Conservation (phyloP, 2,113 vertebrate genomes). For the Petroica traversi region DNA sequence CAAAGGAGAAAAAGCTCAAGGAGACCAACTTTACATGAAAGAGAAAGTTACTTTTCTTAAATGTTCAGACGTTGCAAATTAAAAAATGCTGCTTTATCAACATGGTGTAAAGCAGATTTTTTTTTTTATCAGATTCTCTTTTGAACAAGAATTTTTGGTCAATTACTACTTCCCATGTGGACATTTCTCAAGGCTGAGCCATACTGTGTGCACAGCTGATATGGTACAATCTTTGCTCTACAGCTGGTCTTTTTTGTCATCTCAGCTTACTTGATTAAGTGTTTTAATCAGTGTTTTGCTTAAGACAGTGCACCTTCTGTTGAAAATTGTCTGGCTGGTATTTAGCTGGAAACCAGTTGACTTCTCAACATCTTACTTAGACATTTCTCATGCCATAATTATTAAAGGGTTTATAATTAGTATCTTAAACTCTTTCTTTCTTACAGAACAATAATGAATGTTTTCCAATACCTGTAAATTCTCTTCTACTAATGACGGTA, state of each 20-base stretch:
- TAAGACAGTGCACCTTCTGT: conserved; percentile 26
- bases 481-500: neutral
- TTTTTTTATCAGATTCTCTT: conserved; percentile 27
- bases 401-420: neutral
- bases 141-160: conserved; percentile 16
- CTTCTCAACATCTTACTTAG: neutral
- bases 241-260: conserved; percentile 63
- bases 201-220: conserved; percentile 45
- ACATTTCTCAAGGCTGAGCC: conserved; percentile 28
- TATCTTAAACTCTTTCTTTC: neutral
- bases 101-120: neutral
- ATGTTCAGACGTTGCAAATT: conserved; percentile 16
- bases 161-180: conserved; percentile 12
- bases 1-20: neutral
- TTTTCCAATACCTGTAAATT: neutral
- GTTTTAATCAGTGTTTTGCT: conserved; percentile 52
- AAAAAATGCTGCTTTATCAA: neutral
- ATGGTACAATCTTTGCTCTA: conserved; percentile 57
- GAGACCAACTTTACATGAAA: conserved; percentile 14
- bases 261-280: conserved; percentile 32
- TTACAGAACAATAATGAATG: neutral
- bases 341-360: conserved; percentile 36
- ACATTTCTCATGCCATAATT: neutral
- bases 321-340: conserved; percentile 24
- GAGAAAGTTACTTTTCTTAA: neutral